Conservation (phyloP, 2,113 vertebrate genomes). For the Drymodes brunneopygia region DNA sequence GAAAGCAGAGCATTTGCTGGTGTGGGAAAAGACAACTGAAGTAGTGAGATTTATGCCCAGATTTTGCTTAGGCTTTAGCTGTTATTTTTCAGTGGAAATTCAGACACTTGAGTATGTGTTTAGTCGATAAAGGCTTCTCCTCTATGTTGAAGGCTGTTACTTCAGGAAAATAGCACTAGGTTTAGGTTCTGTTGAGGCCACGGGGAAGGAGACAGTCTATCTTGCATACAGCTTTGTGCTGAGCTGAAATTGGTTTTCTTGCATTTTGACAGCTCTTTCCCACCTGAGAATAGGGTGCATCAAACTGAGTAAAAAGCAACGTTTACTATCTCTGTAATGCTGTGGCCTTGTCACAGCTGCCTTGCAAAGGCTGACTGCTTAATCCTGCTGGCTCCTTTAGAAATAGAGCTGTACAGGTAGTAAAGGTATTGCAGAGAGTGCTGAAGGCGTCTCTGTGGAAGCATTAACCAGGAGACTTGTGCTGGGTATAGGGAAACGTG, state of each 20-base stretch:
- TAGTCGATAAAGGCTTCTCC: neutral
- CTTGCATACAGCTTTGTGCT: neutral
- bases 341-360: neutral
- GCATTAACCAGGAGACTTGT: neutral
- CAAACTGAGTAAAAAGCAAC: neutral
- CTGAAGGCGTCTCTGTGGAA: neutral
- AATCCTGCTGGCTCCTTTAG: neutral
- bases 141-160: neutral
- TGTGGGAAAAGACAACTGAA: neutral
- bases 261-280: neutral
- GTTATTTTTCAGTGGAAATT: neutral
- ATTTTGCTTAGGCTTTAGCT: neutral
- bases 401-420: neutral
- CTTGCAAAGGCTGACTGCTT: neutral
- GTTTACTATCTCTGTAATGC: rapidly evolving
- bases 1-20: neutral
- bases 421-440: neutral
- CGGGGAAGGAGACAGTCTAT: neutral
- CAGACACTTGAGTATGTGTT: neutral
- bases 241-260: neutral
- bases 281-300: neutral
- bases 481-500: rapidly evolving
- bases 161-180: neutral
- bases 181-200: neutral
- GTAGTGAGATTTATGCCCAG: neutral